Percentiles rank a stretch among this genome's conserved stretches.
phyloP scores from a whole-genome alignment of 2,888 invertebrate genomes.

The Magallana nippona region DNA sequence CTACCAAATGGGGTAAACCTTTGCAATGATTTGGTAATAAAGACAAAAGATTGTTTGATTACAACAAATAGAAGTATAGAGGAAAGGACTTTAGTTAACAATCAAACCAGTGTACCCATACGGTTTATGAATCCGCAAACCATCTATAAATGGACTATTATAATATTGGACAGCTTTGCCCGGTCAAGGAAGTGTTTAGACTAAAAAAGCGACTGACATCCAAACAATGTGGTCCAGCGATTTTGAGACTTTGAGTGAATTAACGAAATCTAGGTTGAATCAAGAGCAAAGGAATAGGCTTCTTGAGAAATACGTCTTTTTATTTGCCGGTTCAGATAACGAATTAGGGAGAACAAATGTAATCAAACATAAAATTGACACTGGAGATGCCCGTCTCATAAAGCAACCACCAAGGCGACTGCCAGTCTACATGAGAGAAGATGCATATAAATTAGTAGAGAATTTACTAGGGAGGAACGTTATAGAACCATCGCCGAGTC shows the following conservation, averaged over 20 bases:
- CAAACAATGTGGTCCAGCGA: too few species aligned
- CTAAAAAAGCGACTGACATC: too few species aligned
- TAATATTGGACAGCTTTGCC: too few species aligned
- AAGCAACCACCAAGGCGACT: constrained; percentile 48
- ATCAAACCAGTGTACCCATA: too few species aligned
- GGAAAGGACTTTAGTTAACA: too few species aligned
- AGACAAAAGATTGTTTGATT: background rate
- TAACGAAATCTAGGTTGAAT: too few species aligned
- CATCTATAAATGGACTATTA: too few species aligned
- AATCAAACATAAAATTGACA: constrained; percentile 48
- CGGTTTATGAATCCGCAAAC: too few species aligned
- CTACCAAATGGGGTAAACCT: background rate
- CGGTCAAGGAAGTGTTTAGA: too few species aligned
- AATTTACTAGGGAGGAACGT: constrained; percentile 46
- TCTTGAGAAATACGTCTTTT: constrained; percentile 22
- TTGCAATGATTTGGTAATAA: background rate
- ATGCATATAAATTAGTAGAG: constrained; percentile 43
- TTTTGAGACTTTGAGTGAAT: too few species aligned
- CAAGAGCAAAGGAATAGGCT: background rate
- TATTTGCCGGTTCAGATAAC: constrained; percentile 39
- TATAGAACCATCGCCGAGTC: constrained; percentile 49
- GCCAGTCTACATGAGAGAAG: constrained; percentile 49
- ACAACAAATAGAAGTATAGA: too few species aligned
- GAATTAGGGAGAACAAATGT: constrained; percentile 46
- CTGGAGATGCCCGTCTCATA: constrained; percentile 39